Base-by-base conservation (phyloP, 2,888 invertebrate species). In the Agonopterix heracliana region DNA sequence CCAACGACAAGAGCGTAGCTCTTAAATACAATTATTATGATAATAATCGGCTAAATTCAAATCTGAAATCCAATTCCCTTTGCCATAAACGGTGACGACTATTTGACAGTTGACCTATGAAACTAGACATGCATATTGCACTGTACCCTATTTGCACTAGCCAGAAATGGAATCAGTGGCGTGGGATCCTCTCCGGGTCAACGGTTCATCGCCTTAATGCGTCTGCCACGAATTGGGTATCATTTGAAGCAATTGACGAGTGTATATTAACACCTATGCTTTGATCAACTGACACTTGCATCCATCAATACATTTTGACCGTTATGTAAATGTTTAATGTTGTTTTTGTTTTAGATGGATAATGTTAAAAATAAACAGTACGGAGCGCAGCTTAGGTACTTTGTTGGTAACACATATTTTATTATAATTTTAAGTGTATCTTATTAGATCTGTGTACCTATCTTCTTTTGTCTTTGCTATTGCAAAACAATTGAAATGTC, bases 181-280 rank as follows among this genome's bases (percentile, higher is more conserved):
- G 75, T 77, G 77, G 67, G 78, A 77, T 70, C 58, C 49, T 63
- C 66, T 57, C 53, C 61, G 56, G 70, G 71, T 70, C 70, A 66
- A 50, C 59, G 55, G 53, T 55, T 60, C 61, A 26, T 7, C 26
- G 26, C 26, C 26, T 26, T 72, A 69, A 77, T 68, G 66, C 59
- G 63, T 56, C 48, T 60, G 63, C 70, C 75, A 75, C 74, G 75
- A 68, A 55, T 54, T 42, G 51, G 44, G 54, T 44, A 51, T 45
- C 48, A 48, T 40, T 12, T 26, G 26, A 26, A 26, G 26, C 26
- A 26, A 26, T 45, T 46, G 47, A 52, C 13, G 44, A 48, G 34
- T 40, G 46, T 38, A 46, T 50, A 50, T 50, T 50, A 50, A 43
- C 50, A 50, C 44, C 46, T 49, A 49, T 42, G 41, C 14, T 45